Evolutionary conservation across 1,140 invertebrate genomes (phyloP).

Genomic region (Drosophila persimilis): DNA sequence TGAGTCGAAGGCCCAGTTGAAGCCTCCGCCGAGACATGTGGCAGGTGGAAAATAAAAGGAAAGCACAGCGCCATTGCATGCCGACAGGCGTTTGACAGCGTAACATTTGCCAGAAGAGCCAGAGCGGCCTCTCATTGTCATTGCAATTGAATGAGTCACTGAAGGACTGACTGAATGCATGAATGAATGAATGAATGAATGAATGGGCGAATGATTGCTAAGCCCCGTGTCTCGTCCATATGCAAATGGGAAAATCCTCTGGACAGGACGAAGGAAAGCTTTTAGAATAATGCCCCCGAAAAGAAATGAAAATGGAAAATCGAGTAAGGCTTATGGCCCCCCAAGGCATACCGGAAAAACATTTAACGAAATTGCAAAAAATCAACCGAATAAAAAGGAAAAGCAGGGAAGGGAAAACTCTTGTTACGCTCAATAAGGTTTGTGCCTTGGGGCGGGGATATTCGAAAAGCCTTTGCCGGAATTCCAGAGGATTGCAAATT

Average conservation of each 20-base stretch:
- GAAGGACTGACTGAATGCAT: slow-evolving; percentile 38
- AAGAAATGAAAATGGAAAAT: slow-evolving; percentile 44
- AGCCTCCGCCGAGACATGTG: slow-evolving; percentile 47
- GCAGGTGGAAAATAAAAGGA: slow-evolving; percentile 54
- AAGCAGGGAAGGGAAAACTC: slow-evolving; percentile 16
- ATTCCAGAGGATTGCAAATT: slow-evolving; percentile 31
- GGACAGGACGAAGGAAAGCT: slow-evolving; percentile 39
- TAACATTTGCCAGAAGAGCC: slow-evolving; percentile 60
- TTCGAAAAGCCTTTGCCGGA: not conserved
- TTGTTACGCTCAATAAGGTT: slow-evolving; percentile 48
- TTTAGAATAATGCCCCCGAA: slow-evolving; percentile 58
- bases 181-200: slow-evolving; percentile 22
- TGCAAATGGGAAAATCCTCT: slow-evolving; percentile 36
- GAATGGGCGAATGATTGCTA: slow-evolving; percentile 2
- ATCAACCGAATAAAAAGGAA: too few species aligned
- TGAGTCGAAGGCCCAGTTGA: slow-evolving; percentile 11
- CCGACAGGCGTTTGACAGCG: slow-evolving; percentile 70
- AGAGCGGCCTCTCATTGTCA: slow-evolving; percentile 49
- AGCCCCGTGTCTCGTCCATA: slow-evolving; percentile 27
- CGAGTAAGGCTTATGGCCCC: slow-evolving; percentile 36
- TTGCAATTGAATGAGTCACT: slow-evolving; percentile 65
- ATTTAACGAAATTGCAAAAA: slow-evolving; percentile 61
- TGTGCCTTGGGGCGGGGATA: slow-evolving; percentile 20
- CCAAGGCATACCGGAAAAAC: slow-evolving; percentile 50
- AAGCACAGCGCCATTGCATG: slow-evolving; percentile 30